Evolutionary conservation across 2,797 vertebrate species (phyloP).

Genomic region (Dermochelys coriacea): DNA sequence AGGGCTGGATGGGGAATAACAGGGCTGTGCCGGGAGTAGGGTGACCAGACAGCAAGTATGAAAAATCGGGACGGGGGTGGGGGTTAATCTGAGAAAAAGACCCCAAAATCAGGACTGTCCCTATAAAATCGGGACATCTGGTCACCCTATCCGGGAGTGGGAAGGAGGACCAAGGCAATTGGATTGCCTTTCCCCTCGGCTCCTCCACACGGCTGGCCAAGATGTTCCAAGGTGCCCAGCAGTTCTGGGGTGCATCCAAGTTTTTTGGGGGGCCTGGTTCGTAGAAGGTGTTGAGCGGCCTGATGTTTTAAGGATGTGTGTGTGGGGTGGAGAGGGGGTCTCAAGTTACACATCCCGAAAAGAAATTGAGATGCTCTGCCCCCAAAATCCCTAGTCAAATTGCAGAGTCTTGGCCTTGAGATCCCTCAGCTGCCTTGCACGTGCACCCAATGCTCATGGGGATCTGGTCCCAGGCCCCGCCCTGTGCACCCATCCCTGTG

Average conservation of each 20-base stretch:
- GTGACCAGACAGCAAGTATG: too few species aligned
- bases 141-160: too few species aligned
- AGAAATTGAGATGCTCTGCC: neutral
- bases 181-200: too few species aligned
- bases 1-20: neutral
- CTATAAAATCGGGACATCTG: too few species aligned
- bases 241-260: neutral
- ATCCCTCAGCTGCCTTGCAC: neutral
- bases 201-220: neutral
- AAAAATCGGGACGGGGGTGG: too few species aligned
- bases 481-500: conserved; percentile 6
- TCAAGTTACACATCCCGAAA: neutral
- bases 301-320: neutral
- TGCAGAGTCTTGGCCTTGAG: neutral
- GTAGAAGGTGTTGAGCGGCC: neutral
- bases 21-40: neutral
- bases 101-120: too few species aligned
- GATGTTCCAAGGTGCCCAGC: too few species aligned
- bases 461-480: conserved; percentile 33
- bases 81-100: too few species aligned
- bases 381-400: neutral
- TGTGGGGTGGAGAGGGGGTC: too few species aligned
- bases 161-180: neutral
- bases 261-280: neutral
- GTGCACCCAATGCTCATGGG: conserved; percentile 3